These are phyloP conservation scores for Epistrophella euchroma DNA, from an alignment of 2,888 invertebrate species.

Conservation along the genomic window DNA sequence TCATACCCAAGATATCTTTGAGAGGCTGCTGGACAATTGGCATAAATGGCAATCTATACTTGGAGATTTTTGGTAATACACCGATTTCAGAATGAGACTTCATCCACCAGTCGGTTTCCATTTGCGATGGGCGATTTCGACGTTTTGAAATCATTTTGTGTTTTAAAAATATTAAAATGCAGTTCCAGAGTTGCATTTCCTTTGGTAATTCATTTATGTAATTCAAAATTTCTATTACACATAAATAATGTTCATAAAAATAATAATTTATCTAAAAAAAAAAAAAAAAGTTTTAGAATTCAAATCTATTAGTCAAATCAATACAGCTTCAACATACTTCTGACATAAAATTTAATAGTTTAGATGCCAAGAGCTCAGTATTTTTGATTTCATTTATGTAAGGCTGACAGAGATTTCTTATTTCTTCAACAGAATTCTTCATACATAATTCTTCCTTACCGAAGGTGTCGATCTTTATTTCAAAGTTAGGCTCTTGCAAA, in stretches of 20 bases:
- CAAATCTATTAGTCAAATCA: background rate
- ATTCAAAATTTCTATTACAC: slow-evolving; percentile 82
- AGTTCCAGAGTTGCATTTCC: slow-evolving; percentile 82
- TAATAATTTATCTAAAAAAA: slow-evolving; percentile 82
- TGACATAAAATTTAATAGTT: slow-evolving; percentile 80
- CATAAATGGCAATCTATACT: slow-evolving; percentile 83
- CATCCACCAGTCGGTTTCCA: slow-evolving; percentile 83
- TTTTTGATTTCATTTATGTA: slow-evolving; percentile 83
- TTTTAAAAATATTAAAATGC: slow-evolving; percentile 82
- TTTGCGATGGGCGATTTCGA: slow-evolving; percentile 80
- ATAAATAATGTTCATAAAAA: slow-evolving; percentile 83
- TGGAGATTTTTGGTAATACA: slow-evolving; percentile 82
- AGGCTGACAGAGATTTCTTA: slow-evolving; percentile 80
- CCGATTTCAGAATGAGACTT: slow-evolving; percentile 81
- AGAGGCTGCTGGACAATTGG: slow-evolving; percentile 82
- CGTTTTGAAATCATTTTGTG: slow-evolving; percentile 82
- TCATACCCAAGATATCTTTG: slow-evolving; percentile 80
- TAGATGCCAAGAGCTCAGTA: slow-evolving; percentile 79
- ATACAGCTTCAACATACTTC: slow-evolving; percentile 77
- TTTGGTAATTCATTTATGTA: slow-evolving; percentile 80
- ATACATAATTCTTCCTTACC: slow-evolving; percentile 82
- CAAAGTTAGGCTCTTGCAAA: slow-evolving; percentile 81
- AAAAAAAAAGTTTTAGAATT: slow-evolving; percentile 19
- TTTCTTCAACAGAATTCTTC: slow-evolving; percentile 79
- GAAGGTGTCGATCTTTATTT: slow-evolving; percentile 81